Evolutionary conservation across 2,888 invertebrate species (phyloP), one percentile per base, ranked within the genome.

Genomic region (Melolontha melolontha): DNA sequence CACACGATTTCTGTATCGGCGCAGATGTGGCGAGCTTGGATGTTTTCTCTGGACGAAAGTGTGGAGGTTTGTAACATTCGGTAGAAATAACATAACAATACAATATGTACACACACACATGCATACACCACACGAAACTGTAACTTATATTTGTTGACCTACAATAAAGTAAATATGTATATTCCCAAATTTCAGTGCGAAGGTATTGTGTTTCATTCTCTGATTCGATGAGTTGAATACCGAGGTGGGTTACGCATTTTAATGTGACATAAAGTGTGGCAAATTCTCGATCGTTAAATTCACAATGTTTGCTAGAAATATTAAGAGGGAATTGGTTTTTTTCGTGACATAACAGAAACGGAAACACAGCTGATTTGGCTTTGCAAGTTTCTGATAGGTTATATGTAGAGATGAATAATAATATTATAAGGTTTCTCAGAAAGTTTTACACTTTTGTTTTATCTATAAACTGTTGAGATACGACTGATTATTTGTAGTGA

Each of bases 101-200:
- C 22, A 22, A n/a, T 12, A n/a, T n/a, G n/a, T n/a, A n/a, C n/a
- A n/a, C n/a, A n/a, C n/a, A n/a, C n/a, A n/a, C n/a, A 14, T 34
- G 16, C 55, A 22, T 6, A 41, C 5, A 11, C 16, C 41, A 16
- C 39, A 17, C 39, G 16, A 17, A 14, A 55, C 11, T 41, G 41
- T 41, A 41, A 41, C 41, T 40, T 40, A 55, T 55, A 41, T 55
- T 55, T 55, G 55, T 55, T 55, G 40, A 63, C 59, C 54, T 64
- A 67, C 67, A 65, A 70, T 22, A 49, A 49, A 34, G 34, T 10
- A 34, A 34, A 34, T 34, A 34, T 34, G n/a, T n/a, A 10, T 34
- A 34, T 34, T 34, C 8, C 34, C 6, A 10, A 8, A 34, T 34
- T 34, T 34, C 34, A 34, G 7, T 6, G 6, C 6, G 34, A 34